These are phyloP conservation scores for Pocillopora verrucosa DNA, from an alignment of 64 coral and sea anemone species.

Conservation along the genomic window DNA sequence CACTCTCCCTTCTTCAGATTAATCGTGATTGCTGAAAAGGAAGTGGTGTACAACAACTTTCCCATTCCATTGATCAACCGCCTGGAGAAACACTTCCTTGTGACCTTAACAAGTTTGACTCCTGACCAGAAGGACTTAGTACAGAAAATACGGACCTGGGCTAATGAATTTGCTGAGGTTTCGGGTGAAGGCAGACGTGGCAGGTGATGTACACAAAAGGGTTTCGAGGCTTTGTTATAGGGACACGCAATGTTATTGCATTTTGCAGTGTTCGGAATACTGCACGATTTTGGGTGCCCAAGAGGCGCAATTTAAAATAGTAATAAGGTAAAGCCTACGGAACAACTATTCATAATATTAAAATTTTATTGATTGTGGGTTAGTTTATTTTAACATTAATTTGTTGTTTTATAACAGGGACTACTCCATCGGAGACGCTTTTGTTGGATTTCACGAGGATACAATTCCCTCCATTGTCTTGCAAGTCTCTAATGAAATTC, in stretches of 20 bases:
- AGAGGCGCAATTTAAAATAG: too few relatives aligned
- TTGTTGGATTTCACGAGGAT: conserved; percentile 90
- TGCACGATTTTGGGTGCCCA: too few relatives aligned
- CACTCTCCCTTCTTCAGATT: conserved; percentile 26
- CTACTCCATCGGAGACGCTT: conserved; percentile 75
- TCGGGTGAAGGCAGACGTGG: not conserved
- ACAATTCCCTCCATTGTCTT: conserved; percentile 78
- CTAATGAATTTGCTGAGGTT: conserved; percentile 47
- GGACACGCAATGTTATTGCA: too few relatives aligned
- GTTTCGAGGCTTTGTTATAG: too few relatives aligned
- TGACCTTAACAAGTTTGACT: conserved; percentile 73
- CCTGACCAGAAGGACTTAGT: conserved; percentile 43
- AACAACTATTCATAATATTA: too few relatives aligned
- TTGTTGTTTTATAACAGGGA: conserved; percentile 22
- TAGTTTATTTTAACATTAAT: not conserved
- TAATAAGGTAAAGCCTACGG: too few relatives aligned
- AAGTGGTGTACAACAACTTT: conserved; percentile 84
- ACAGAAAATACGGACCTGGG: conserved; percentile 48
- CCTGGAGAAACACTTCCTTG: conserved; percentile 90
- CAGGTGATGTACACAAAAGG: not conserved
- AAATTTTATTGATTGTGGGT: too few relatives aligned
- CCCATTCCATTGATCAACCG: conserved; percentile 94
- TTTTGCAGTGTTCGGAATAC: too few relatives aligned
- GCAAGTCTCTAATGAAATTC: conserved; percentile 62
- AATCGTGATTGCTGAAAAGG: conserved; percentile 90